Evolutionary conservation across 2,113 vertebrate species (phyloP).

Genomic region (Trachemys scripta): DNA sequence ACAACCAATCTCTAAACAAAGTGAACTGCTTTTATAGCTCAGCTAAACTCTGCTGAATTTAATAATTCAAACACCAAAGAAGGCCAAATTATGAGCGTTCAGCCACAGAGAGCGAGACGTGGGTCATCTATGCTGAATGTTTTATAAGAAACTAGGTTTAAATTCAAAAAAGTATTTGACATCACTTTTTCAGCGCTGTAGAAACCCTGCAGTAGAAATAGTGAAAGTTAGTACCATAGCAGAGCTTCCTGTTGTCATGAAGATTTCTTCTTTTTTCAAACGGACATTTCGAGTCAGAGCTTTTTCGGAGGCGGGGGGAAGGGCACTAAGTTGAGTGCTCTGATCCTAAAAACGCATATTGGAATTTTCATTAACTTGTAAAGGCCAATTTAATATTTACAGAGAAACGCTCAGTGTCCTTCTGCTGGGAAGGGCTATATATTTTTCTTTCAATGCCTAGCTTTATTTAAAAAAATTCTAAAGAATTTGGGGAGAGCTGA

Average conservation of each 20-base stretch:
- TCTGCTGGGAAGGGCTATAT: neutral
- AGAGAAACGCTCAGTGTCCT: neutral
- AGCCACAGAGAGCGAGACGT: neutral
- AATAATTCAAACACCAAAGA: accelerated
- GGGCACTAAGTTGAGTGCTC: neutral
- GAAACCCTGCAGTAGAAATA: neutral
- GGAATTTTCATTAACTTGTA: neutral
- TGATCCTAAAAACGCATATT: neutral
- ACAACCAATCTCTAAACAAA: neutral
- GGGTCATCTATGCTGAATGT: neutral
- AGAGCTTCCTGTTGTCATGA: neutral
- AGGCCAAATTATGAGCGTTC: neutral
- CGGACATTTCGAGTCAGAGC: neutral
- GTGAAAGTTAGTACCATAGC: neutral
- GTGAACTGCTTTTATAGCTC: neutral
- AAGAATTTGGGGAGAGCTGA: neutral
- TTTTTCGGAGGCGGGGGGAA: neutral
- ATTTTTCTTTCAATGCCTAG: neutral
- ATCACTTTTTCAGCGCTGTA: neutral
- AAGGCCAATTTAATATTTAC: neutral
- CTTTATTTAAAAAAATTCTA: neutral
- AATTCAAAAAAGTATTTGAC: neutral
- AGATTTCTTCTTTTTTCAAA: neutral
- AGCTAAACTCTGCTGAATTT: neutral
- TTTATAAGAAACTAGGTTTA: neutral